Evolutionary conservation across 2,797 vertebrate genomes (phyloP).

Genomic region (Nyctalus aviator): DNA sequence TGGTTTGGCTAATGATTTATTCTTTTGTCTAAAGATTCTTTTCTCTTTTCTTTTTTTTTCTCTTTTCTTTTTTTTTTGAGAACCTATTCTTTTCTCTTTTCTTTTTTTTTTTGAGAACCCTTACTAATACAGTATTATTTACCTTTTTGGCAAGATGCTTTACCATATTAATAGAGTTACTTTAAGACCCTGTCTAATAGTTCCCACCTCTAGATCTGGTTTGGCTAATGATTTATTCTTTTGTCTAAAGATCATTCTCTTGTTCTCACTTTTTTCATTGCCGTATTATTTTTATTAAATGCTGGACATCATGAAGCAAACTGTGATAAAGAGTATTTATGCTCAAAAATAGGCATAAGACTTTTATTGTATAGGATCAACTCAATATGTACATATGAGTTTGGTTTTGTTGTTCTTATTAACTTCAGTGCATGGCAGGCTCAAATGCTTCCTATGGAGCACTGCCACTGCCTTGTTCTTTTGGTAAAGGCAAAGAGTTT

Average conservation of each 20-base stretch:
- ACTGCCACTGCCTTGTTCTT: neutral
- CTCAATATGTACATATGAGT: neutral
- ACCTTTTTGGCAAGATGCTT: neutral
- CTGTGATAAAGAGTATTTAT: neutral
- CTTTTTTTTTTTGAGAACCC: neutral
- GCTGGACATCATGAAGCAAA: neutral
- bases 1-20: neutral
- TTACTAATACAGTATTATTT: neutral
- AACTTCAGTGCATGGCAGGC: neutral
- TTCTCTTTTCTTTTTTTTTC: neutral
- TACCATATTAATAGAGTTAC: neutral
- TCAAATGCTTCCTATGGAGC: neutral
- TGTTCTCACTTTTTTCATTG: neutral
- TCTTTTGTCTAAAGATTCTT: neutral
- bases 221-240: neutral
- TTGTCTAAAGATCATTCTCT: neutral
- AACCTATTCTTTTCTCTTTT: too few relatives aligned
- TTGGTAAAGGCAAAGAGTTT: neutral
- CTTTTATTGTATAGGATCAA: neutral
- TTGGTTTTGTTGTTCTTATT: neutral
- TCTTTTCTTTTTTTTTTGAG: neutral
- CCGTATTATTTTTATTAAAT: neutral
- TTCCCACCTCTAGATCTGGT: neutral
- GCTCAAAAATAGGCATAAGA: neutral
- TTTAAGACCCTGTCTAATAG: neutral